Base-by-base conservation (phyloP, 2,888 invertebrate species). In the Ectobius pallidus region DNA sequence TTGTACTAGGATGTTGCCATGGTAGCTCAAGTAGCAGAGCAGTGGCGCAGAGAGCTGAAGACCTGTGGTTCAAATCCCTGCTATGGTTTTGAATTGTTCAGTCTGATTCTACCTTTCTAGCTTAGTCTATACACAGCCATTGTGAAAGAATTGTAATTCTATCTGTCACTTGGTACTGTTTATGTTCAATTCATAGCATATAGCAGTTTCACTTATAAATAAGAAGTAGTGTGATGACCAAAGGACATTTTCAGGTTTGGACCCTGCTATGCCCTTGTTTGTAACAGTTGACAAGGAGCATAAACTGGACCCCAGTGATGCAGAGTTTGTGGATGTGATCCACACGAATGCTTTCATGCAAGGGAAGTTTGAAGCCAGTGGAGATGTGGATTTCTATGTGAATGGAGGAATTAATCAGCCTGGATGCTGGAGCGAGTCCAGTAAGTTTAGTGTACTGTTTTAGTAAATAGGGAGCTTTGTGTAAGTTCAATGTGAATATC, bases 251-350 rank as follows among this genome's bases (percentile, higher is more conserved):
- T 1, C 77, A 89, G 90, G 87, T 1, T 79, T 91, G 18, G 91
- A 91, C 79, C 90, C 91, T 0, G 91, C 91, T 0, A 81, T 88
- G 78, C 91, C 91, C 0, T 77, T 90, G 11, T 91, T 90, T 76
- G 86, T 86, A 0, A 84, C 86, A 0, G 81, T 80, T 0, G 83
- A 85, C 65, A 71, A 78, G 0, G 80, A 81, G 0, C 84, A 82
- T 46, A 87, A 87, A 77, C 76, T 90, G 30, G 89, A 89, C 78
- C 76, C 82, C 0, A 79, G 79, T 0, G 90, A 91, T 78, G 91
- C 89, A 0, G 82, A 84, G 0, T 88, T 87, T 76, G 89, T 91
- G 0, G 90, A 91, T 77, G 85, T 88, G 0, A 84, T 90, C 7
- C 91, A 91, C 77, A 89, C 90, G 0, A 89, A 90, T 78, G 85